phyloP scores from a whole-genome alignment of 2,888 invertebrate genomes.

The Calameuta idolon region DNA sequence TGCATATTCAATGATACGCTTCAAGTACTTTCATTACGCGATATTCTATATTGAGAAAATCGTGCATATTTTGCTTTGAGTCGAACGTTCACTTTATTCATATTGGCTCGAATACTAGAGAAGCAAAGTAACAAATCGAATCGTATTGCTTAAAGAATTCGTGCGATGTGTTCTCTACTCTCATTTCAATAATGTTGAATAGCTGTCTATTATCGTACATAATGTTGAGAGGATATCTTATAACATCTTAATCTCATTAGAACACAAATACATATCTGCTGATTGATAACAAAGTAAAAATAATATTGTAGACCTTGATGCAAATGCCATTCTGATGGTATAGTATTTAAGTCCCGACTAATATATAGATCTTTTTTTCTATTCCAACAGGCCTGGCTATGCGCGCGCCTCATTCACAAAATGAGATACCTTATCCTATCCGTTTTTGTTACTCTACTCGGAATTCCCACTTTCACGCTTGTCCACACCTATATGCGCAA shows the following conservation, averaged over 20 bases:
- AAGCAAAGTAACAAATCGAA: not conserved
- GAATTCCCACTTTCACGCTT: slow-evolving; percentile 46
- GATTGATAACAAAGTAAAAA: not conserved
- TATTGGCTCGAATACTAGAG: not conserved
- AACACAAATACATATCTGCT: not conserved
- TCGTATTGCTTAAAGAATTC: not conserved
- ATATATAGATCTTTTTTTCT: slow-evolving; percentile 46
- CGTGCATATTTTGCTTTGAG: not conserved
- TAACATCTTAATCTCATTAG: not conserved
- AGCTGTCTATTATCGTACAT: not conserved
- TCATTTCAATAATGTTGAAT: not conserved
- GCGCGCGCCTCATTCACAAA: slow-evolving; percentile 57
- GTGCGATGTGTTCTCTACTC: not conserved
- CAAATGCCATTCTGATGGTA: not conserved
- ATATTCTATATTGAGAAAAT: not conserved
- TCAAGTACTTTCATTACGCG: not conserved
- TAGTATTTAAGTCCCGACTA: slow-evolving; percentile 34
- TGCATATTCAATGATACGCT: not conserved
- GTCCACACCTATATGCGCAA: slow-evolving; percentile 48
- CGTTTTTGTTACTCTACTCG: slow-evolving; percentile 46
- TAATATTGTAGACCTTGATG: not conserved
- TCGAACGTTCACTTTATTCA: not conserved
- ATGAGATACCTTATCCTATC: slow-evolving; percentile 58
- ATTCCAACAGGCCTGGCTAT: slow-evolving; percentile 63
- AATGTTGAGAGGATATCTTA: not conserved